A percentile compares a stretch with the other conserved stretches of the same genome.
Evolutionary conservation across 2,797 vertebrate species (phyloP).

Genomic region (Arnoldichthys spilopterus): DNA sequence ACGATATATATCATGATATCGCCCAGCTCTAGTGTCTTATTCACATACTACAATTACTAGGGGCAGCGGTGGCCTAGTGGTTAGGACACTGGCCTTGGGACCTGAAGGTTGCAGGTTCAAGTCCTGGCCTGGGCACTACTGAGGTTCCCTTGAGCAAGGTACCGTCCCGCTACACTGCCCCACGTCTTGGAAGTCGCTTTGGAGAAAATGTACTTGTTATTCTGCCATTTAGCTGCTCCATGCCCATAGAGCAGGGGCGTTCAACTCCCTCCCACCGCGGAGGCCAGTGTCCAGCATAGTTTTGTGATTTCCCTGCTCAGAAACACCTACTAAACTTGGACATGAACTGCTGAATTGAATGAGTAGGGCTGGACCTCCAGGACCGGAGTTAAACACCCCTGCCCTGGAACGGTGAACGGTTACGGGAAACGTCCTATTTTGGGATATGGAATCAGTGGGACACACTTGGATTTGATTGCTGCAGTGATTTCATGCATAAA

Average conservation of each 20-base stretch:
- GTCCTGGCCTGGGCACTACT: no score
- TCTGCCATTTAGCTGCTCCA: neutral
- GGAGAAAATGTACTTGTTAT: no score
- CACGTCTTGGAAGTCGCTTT: no score
- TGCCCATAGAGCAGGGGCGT: neutral
- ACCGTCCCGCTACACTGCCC: no score
- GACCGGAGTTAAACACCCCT: neutral
- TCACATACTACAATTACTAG: no score
- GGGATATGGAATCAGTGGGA: neutral
- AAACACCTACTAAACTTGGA: neutral
- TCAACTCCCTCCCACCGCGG: neutral
- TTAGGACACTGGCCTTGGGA: no score
- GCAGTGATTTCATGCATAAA: neutral
- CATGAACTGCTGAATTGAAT: neutral
- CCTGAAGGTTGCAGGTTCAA: no score
- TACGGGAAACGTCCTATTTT: neutral
- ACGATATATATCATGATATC: no score
- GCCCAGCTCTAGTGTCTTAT: no score
- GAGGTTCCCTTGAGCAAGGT: no score
- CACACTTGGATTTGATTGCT: conserved; percentile 4
- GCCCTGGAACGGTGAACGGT: no score
- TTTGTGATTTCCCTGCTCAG: neutral
- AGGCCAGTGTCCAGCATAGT: neutral
- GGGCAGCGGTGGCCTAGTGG: no score
- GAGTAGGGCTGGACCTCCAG: neutral